Evolutionary conservation across 2,888 invertebrate species (phyloP), one percentile per base, ranked within the genome.

Genomic region (Cosmopolites sordidus): DNA sequence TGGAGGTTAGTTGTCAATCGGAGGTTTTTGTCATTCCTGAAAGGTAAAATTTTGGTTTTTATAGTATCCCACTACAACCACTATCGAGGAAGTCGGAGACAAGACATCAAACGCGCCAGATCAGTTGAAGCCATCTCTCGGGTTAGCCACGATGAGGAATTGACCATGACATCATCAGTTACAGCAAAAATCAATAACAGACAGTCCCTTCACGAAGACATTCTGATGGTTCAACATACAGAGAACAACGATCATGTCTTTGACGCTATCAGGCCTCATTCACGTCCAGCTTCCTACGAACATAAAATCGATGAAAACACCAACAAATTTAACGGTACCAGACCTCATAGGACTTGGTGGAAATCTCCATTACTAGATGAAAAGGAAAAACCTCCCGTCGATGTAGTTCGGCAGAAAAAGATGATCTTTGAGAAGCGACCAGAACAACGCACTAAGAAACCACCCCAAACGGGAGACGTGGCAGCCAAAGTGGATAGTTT

Each of bases 361-460:
- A 79, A 83, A 62, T 79, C 76, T 60, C 84, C 79, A 1, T 75
- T 86, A 42, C 78, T 87, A 65, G 83, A 83, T 63, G 87, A 86
- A 60, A 82, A 83, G 11, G 92, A 92, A 66, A 79, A 91, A 43
- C 94, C 94, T 1, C 92, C 93, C 14, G 87, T 87, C 1, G 93
- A 94, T 76, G 83, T 92, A 60, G 94, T 94, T 54, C 89, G 89
- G 65, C 86, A 90, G 56, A 87, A 91, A 11, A 81, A 92, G 58
- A 83, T 86, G 67, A 85, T 92, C 67, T 94, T 93, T 75, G 93
- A 94, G 71, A 79, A 79, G 40, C 78, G 80, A 1, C 82, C 83
- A 9, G 76, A 81, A 60, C 77, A 80, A 1, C 67, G 75, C 51
- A 76, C 80, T 16, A 69, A 76, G 58, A 73, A 77, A 4, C 79